Evolutionary conservation across 2,888 invertebrate genomes (phyloP).

Genomic region (Eurois occulta): DNA sequence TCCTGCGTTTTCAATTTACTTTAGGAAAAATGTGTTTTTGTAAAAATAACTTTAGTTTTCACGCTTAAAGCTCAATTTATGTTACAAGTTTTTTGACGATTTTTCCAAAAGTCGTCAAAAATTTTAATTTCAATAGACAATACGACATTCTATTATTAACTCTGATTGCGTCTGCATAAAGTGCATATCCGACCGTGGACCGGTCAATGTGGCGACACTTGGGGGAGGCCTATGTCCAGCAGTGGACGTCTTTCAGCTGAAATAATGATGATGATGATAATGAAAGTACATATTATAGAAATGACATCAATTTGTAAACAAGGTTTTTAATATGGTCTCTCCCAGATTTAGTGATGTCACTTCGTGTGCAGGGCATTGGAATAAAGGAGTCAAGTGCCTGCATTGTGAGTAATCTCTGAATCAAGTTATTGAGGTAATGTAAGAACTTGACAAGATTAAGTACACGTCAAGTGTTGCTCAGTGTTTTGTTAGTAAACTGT

Average conservation of each 20-base stretch:
- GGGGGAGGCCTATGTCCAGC: too few species aligned
- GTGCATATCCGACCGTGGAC: too few species aligned
- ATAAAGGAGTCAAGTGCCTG: constrained; percentile 21
- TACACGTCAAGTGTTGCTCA: constrained; percentile 51
- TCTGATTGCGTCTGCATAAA: background rate
- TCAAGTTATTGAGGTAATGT: constrained; percentile 60
- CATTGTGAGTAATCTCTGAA: constrained; percentile 33
- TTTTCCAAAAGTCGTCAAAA: background rate
- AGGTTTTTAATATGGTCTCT: background rate
- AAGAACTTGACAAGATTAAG: constrained; percentile 62
- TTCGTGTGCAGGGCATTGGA: constrained; percentile 8
- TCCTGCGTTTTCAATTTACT: background rate
- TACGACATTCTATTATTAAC: background rate
- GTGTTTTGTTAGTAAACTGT: constrained; percentile 61
- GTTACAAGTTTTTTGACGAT: background rate
- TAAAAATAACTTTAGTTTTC: background rate
- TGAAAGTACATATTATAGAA: too few species aligned
- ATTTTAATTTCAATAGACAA: background rate
- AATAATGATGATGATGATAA: too few species aligned
- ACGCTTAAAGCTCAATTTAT: background rate
- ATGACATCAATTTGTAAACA: background rate
- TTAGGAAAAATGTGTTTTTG: background rate
- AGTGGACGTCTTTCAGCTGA: too few species aligned
- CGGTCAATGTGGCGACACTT: too few species aligned
- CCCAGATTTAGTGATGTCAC: background rate